Conservation (phyloP, 2,113 vertebrate genomes). For the Protomyctophum bolini region DNA sequence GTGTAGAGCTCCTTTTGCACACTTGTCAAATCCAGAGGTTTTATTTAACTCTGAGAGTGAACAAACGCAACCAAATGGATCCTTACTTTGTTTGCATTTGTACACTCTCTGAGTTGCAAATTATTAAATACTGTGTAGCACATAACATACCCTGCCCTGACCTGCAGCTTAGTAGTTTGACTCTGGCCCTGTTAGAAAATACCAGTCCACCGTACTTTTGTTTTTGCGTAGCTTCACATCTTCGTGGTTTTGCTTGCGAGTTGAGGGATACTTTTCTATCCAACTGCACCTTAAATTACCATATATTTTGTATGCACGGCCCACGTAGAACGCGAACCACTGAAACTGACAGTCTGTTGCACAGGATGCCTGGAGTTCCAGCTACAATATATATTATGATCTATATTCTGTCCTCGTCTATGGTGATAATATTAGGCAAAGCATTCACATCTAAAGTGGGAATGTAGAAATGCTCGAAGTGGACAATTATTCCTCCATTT, state of each 20-base stretch:
- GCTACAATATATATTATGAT: constrained; percentile 26
- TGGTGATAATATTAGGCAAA: constrained; percentile 53
- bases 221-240: constrained; percentile 34
- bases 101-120: too few species aligned
- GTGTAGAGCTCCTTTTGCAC: constrained; percentile 57
- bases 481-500: constrained; percentile 62
- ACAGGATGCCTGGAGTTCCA: constrained; percentile 1
- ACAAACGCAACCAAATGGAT: too few species aligned
- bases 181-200: constrained; percentile 47
- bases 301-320: neutral
- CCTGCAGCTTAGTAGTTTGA: constrained; percentile 66
- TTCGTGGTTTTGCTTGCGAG: constrained; percentile 3
- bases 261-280: neutral
- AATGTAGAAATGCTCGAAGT: constrained; percentile 62
- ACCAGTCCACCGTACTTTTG: constrained; percentile 22
- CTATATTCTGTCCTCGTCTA: constrained; percentile 27
- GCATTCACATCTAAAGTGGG: constrained; percentile 66
- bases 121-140: constrained; percentile 20
- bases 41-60: neutral
- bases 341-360: neutral
- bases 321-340: neutral
- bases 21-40: neutral
- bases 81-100: neutral
- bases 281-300: neutral
- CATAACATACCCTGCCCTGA: constrained; percentile 74